These are phyloP conservation scores for Harmothoe impar DNA, from an alignment of 2,888 invertebrate species.

Conservation along the genomic window DNA sequence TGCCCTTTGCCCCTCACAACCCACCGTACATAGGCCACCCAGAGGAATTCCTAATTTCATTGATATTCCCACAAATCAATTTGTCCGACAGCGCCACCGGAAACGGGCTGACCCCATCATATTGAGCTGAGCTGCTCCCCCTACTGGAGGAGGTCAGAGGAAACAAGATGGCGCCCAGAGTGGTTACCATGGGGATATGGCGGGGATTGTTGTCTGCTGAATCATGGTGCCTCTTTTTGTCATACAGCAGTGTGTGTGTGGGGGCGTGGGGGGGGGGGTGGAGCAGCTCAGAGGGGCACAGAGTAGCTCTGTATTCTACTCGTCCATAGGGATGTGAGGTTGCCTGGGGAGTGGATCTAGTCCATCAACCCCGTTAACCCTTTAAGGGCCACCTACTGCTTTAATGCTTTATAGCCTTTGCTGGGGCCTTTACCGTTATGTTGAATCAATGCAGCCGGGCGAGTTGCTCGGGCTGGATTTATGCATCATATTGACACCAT, in stretches of 20 bases:
- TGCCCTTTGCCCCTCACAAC: too few species aligned
- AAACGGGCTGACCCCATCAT: not conserved
- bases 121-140: not conserved
- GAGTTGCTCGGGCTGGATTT: too few species aligned
- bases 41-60: not conserved
- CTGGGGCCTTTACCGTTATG: too few species aligned
- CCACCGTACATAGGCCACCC: not conserved
- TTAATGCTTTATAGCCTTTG: too few species aligned
- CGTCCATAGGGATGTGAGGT: too few species aligned
- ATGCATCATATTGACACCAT: too few species aligned
- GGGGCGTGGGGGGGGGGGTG: too few species aligned
- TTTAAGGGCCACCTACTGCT: too few species aligned
- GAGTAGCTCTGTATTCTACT: not conserved
- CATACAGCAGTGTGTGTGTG: not conserved
- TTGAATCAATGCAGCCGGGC: too few species aligned
- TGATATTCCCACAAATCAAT: slow-evolving; percentile 22
- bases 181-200: not conserved
- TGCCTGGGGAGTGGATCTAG: not conserved
- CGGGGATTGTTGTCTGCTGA: not conserved
- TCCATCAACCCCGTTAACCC: too few species aligned
- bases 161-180: not conserved
- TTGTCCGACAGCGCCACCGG: not conserved
- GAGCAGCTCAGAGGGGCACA: not conserved
- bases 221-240: slow-evolving; percentile 6
- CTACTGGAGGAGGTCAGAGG: not conserved